Percentiles rank a stretch among this genome's conserved stretches.
These are phyloP conservation scores for Amphiura filiformis DNA, from an alignment of 35 echinoderm and acorn worm genomes.

Conservation along the genomic window DNA sequence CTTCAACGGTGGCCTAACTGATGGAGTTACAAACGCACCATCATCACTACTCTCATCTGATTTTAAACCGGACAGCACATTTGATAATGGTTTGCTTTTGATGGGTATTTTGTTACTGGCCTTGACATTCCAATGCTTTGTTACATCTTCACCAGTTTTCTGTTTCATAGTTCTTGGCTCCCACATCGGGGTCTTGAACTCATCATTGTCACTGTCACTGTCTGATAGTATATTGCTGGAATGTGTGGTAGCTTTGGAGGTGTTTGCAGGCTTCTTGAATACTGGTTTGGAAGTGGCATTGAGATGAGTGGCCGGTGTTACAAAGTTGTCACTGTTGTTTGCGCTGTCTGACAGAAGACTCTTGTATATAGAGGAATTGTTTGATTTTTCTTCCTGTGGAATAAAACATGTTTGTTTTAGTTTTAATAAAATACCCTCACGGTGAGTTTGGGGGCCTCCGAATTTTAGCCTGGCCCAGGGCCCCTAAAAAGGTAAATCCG, in stretches of 20 bases:
- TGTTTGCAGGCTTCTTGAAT: neutral
- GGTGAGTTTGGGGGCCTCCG: too few relatives aligned
- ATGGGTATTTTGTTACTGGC: neutral
- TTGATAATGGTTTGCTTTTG: neutral
- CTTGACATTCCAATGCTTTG: neutral
- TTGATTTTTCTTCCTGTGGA: too few relatives aligned
- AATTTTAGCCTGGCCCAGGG: too few relatives aligned
- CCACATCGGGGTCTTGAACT: neutral
- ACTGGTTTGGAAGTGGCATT: neutral
- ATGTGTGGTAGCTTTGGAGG: neutral
- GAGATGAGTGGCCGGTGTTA: neutral
- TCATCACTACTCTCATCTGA: conserved; percentile 13
- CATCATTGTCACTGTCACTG: neutral
- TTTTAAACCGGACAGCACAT: neutral
- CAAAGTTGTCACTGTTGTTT: neutral
- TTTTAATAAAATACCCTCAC: too few relatives aligned
- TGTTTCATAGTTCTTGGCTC: neutral
- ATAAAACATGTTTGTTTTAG: too few relatives aligned
- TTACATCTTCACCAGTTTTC: neutral
- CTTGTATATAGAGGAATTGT: too few relatives aligned
- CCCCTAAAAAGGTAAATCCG: too few relatives aligned
- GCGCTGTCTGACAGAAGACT: neutral
- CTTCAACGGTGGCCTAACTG: neutral
- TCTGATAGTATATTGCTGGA: neutral
- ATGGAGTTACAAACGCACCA: conserved; percentile 38